phyloP scores from a whole-genome alignment of 2,797 vertebrate genomes.

The Mus minutoides region DNA sequence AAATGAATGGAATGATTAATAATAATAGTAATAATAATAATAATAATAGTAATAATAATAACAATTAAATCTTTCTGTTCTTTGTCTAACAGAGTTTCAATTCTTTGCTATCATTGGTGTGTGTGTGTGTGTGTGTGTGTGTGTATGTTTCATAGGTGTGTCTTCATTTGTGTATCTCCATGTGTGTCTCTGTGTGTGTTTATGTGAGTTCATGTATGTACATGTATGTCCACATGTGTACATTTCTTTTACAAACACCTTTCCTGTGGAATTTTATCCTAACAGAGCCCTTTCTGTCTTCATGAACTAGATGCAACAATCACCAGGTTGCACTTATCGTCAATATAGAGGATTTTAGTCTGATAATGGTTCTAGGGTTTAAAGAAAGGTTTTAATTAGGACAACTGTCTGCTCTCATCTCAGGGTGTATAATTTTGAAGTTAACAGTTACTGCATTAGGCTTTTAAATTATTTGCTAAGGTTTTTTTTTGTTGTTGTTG shows the following conservation, averaged over 20 bases:
- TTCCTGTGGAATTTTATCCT: neutral
- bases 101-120: neutral
- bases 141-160: neutral
- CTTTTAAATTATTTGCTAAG: slow-evolving; percentile 59
- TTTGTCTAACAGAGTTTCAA: neutral
- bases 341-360: slow-evolving; percentile 53
- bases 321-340: slow-evolving; percentile 47
- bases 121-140: neutral
- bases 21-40: no score
- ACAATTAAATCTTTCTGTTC: no score
- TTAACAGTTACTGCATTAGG: slow-evolving; percentile 56
- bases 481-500: slow-evolving; percentile 36
- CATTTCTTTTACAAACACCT: slow-evolving; percentile 24
- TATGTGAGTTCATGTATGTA: neutral
- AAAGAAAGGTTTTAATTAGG: slow-evolving; percentile 67
- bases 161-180: neutral
- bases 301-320: neutral
- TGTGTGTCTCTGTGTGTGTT: neutral
- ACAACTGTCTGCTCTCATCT: slow-evolving; percentile 30
- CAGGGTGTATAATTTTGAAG: slow-evolving; percentile 52
- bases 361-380: slow-evolving; percentile 50
- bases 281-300: neutral
- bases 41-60: no score
- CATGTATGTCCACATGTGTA: neutral
- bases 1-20: no score